phyloP scores from a whole-genome alignment of 2,797 vertebrate genomes.

The Sebastes iracundus region DNA sequence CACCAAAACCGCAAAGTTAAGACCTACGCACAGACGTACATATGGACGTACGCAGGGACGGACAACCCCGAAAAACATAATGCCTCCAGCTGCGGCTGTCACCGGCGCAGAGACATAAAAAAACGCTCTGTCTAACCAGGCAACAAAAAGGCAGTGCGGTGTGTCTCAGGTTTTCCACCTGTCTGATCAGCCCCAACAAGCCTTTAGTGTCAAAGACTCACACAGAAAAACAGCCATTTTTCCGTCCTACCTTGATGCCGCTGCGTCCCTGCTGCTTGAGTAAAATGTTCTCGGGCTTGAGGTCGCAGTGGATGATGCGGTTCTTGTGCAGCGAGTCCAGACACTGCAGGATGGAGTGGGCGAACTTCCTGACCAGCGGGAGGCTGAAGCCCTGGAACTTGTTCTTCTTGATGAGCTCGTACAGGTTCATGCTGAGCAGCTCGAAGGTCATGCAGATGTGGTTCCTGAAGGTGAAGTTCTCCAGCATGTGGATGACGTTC shows the following conservation, averaged over 20 bases:
- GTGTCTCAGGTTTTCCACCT: no score
- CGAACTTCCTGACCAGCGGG: slow-evolving; percentile 97
- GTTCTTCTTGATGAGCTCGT: slow-evolving; percentile 99
- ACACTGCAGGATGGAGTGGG: slow-evolving; percentile 98
- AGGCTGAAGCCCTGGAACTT: slow-evolving; percentile 99
- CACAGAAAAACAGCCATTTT: no score
- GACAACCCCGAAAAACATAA: no score
- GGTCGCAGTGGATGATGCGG: slow-evolving; percentile 99
- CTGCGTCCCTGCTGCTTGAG: slow-evolving; percentile 98
- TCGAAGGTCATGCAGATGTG: slow-evolving; percentile 99
- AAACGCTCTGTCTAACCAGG: no score
- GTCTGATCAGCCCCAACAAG: no score
- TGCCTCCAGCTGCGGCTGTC: accelerated
- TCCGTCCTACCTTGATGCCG: slow-evolving; percentile 88
- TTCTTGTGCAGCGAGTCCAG: slow-evolving; percentile 97
- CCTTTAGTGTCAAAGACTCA: no score
- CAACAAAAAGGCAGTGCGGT: no score
- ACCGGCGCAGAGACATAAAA: no score
- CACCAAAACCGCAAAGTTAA: no score
- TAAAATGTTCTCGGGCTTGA: slow-evolving; percentile 98
- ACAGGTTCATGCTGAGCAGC: slow-evolving; percentile 99
- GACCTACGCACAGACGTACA: no score
- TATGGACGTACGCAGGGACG: no score
- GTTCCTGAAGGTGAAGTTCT: slow-evolving; percentile 98
- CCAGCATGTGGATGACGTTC: slow-evolving; percentile 99